Percentiles rank a stretch among this genome's conserved stretches.
These are phyloP conservation scores for Xiphophorus couchianus DNA, from an alignment of 2,113 vertebrate genomes.

Conservation along the genomic window DNA sequence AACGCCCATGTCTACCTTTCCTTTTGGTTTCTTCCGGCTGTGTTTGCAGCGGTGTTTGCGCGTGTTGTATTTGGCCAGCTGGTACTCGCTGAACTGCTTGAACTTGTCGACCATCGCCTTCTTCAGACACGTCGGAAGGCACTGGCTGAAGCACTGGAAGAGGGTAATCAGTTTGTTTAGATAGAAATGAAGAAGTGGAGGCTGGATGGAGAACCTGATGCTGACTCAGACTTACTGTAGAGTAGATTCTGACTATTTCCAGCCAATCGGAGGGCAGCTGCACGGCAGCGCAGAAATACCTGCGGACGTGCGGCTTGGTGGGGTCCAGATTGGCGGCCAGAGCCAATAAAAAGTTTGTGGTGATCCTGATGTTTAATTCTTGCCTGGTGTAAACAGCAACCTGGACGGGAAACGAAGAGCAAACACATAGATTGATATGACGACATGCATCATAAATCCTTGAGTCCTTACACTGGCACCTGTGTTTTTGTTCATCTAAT, in stretches of 20 bases:
- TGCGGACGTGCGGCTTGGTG: constrained; percentile 83
- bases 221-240: constrained; percentile 56
- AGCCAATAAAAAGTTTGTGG: constrained; percentile 87
- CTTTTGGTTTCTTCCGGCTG: constrained; percentile 39
- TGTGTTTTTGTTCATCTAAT: too few relatives aligned
- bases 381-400: constrained; percentile 88
- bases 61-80: constrained; percentile 91
- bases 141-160: constrained; percentile 77
- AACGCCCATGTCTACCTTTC: constrained; percentile 51
- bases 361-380: constrained; percentile 87
- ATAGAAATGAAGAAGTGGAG: not conserved
- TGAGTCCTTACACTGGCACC: too few relatives aligned
- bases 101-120: constrained; percentile 86
- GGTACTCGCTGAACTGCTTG: constrained; percentile 88
- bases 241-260: constrained; percentile 84
- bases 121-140: constrained; percentile 85
- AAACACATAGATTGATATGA: not conserved
- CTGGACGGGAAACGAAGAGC: constrained; percentile 61
- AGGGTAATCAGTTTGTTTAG: not conserved
- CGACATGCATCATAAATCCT: not conserved
- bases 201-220: too few relatives aligned
- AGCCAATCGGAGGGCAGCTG: constrained; percentile 92
- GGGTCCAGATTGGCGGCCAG: constrained; percentile 79
- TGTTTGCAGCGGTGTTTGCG: constrained; percentile 86
- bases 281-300: constrained; percentile 84